Base-by-base conservation (phyloP, 2,797 vertebrate species). In the Danio tinwini region DNA sequence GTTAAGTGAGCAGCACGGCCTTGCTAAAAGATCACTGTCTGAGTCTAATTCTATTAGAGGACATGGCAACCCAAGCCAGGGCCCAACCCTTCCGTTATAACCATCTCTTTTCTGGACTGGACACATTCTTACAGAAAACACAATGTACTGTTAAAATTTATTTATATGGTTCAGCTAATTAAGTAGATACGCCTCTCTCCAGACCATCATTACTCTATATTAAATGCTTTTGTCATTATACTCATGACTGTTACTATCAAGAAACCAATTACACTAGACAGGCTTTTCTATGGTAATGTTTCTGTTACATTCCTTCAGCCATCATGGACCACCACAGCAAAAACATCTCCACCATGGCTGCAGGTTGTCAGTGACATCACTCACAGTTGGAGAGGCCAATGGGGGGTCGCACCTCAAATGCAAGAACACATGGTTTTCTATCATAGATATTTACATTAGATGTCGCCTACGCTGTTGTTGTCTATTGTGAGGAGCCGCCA, bases 151-250 rank as follows among this genome's bases (percentile, higher is more conserved):
- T 87, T 88, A 84, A 87, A 74, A 78, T 59, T 74, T 80, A 39
- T 50, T 84, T 84, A n/a, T n/a, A n/a, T 82, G 85, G 82, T 70
- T 75, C 64, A 71, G 79, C 85, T 89, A 88, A 85, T 83, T 76
- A 85, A 85, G 42, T 82, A 59, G 44, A 82, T 79, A 84, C 70
- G 65, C 73, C 76, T 76, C 61, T 86, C 87, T 87, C 81, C 73
- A 81, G 82, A 82, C 50, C 16, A 58, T 86, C 86, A 89, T 91
- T 90, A 90, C 71, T 77, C 61, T 84, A 84, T 91, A 91, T 92
- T 90, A 90, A 92, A 92, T 39, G n/a, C 69, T 84, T 84, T 79
- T 86, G 78, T 82, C 81, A 83, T 87, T 88, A 78, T 56, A 84
- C 78, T 79, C 19, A 69, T 84, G 83, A 84, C 81, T 85, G 84